Base-by-base conservation (phyloP, 2,113 vertebrate genomes). In the Corythornis cristatus region DNA sequence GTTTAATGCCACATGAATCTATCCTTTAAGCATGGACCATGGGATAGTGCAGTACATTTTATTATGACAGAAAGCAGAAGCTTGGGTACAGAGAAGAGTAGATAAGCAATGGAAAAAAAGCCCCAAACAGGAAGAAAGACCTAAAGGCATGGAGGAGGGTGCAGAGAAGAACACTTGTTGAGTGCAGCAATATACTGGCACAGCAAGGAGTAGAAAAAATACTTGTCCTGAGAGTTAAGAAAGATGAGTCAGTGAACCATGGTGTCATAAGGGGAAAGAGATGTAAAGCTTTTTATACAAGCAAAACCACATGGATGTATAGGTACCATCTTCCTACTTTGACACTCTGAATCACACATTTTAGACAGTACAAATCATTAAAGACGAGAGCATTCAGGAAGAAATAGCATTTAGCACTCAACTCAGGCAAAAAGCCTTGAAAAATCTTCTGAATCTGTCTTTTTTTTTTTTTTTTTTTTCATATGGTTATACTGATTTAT, bases 381-480 rank as follows among this genome's bases (percentile, higher is more conserved):
- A 43, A 12, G 31, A 67, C 0, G 0, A 11, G 20, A 19, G 11
- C 11, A 43, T 7, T 71, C 11, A 37, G 40, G 50, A 75, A 53
- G 19, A 28, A 65, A 12, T 26, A 45, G 33, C 14, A 43, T 45
- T 64, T 54, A 12, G 33, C 26, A 56, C 22, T 56, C 29, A 66
- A n/a, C 3, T 71, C 8, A 50, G 48, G 35, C 3, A 80, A 70
- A 89, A 42, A 26, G 20, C 23, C 56, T 80, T 58, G 29, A 80
- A 71, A 75, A 50, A 28, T 33, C 11, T 20, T 25, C 10, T 17
- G 13, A 22, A 23, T 16, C 20, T 11, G 35, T 35, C 35, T 33
- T 51, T 37, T 40, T 12, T 26, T 25, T 31, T 26, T n/a, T 3
- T 33, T 51, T 37, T 40, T 12, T 26, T 25, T 31, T 26, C 4